Evolutionary conservation across 2,113 vertebrate species (phyloP), one percentile per base, ranked within the genome.

Genomic region (Urocitellus parryii): DNA sequence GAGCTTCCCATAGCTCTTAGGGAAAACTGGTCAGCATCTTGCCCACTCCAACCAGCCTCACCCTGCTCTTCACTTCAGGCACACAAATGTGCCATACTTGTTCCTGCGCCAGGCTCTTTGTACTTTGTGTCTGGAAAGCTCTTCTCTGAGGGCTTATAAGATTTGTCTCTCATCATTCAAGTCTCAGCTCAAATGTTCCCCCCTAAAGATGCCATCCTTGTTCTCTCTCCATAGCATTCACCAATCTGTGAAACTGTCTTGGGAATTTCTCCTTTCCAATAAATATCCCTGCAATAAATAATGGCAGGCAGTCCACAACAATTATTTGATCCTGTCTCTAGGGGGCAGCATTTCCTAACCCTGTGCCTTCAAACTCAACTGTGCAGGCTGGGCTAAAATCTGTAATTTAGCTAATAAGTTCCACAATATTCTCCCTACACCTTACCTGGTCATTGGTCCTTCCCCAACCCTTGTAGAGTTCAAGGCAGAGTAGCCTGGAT

Each of bases 261-360:
- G 39, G 5, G 24, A 65, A 84, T 25, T 45, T 94, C 3, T 8
- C 17, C 17, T 73, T 72, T 51, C 76, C 63, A 22, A 13, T 32
- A 82, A 73, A 76, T 65, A 84, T 27, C 39, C 39, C 42, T 61
- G 25, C n/a, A 13, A 18, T 37, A 42, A 63, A 90, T 37, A 42
- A 42, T 8, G 27, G 48, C 18, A 79, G 42, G 18, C 25, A 18
- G 37, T 84, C 84, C 22, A 1, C 9, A 63, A 81, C 65, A 95
- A 78, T 81, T 96, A 25, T 39, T 88, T 29, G 27, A 65, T 95
- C 42, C 45, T 56, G 90, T 61, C 97, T 91, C 97, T 88, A 98
- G 96, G 80, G 96, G 97, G 97, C 97, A 91, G 96, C 76, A 92
- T 97, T 93, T 65, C 63, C 81, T 91, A 96, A 74, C 53, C 86